Conservation (phyloP, 2,888 invertebrate species). For the Peribatodes rhomboidaria region DNA sequence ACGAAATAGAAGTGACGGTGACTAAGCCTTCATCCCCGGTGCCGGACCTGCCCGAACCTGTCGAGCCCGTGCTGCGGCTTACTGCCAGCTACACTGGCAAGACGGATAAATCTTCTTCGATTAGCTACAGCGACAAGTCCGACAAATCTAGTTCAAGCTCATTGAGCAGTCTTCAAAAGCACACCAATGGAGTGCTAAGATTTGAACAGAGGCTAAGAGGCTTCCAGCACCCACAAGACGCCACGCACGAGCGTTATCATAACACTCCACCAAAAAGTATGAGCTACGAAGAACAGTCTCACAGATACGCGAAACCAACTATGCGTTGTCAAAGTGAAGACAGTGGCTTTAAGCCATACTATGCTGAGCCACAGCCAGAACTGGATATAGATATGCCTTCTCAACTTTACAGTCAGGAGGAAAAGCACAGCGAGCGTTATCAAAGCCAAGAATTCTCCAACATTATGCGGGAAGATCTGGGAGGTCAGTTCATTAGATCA, state of each 20-base stretch:
- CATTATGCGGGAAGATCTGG: conserved; percentile 74
- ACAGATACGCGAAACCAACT: conserved; percentile 81
- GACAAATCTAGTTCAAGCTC: conserved; percentile 85
- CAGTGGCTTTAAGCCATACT: conserved; percentile 77
- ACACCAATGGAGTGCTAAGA: conserved; percentile 73
- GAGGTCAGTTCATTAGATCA: conserved; percentile 78
- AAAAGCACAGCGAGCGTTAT: conserved; percentile 88
- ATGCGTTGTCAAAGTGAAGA: conserved; percentile 88
- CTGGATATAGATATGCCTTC: conserved; percentile 86
- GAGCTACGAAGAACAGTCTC: conserved; percentile 80
- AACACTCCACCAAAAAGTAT: conserved; percentile 82
- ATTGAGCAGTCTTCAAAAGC: conserved; percentile 80
- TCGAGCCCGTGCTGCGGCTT: conserved; percentile 71
- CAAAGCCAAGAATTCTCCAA: conserved; percentile 89
- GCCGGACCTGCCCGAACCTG: conserved; percentile 55
- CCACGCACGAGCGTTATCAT: conserved; percentile 70
- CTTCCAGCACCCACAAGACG: conserved; percentile 63
- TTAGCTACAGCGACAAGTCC: conserved; percentile 82
- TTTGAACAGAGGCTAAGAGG: conserved; percentile 75
- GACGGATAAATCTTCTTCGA: conserved; percentile 82
- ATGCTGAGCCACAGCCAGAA: conserved; percentile 79
- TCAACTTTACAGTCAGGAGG: conserved; percentile 87
- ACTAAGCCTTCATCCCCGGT: conserved; percentile 58
- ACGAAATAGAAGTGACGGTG: conserved; percentile 57
- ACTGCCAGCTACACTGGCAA: conserved; percentile 69